Evolutionary conservation across 2,888 invertebrate species (phyloP).

Genomic region (Trissonchulus latispiculum): DNA sequence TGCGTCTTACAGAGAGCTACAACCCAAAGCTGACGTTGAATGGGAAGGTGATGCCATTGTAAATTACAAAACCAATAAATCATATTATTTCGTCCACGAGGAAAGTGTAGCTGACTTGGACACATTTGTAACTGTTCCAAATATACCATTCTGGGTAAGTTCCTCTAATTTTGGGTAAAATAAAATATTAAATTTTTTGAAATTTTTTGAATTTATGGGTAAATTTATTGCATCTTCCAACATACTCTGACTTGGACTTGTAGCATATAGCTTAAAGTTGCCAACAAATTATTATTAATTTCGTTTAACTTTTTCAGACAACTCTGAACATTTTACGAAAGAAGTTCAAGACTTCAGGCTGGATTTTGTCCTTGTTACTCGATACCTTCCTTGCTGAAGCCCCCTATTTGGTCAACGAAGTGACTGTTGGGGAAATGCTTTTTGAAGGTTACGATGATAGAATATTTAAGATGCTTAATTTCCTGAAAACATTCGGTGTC

Average conservation of each 20-base stretch:
- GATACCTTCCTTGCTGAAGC: too few species aligned
- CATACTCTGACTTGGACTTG: too few species aligned
- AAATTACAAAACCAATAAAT: background rate
- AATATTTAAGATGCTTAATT: background rate
- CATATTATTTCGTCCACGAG: background rate
- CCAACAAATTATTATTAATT: too few species aligned
- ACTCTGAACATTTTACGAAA: too few species aligned
- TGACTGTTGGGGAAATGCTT: background rate
- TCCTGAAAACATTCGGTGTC: background rate
- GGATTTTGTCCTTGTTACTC: too few species aligned
- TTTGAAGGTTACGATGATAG: background rate
- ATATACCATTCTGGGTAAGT: conserved; percentile 12
- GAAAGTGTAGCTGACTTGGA: background rate
- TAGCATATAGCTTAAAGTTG: too few species aligned
- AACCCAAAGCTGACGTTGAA: background rate
- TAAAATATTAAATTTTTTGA: too few species aligned
- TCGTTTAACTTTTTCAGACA: too few species aligned
- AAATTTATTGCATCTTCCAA: too few species aligned
- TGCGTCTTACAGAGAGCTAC: conserved; percentile 1
- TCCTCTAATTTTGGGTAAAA: too few species aligned
- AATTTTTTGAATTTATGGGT: too few species aligned
- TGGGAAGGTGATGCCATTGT: conserved; percentile 1
- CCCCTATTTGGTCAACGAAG: background rate
- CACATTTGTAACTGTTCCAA: background rate
- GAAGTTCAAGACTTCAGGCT: too few species aligned